These are phyloP conservation scores for Caenorhabditis wallacei DNA, from an alignment of 2,888 invertebrate genomes.

Conservation along the genomic window DNA sequence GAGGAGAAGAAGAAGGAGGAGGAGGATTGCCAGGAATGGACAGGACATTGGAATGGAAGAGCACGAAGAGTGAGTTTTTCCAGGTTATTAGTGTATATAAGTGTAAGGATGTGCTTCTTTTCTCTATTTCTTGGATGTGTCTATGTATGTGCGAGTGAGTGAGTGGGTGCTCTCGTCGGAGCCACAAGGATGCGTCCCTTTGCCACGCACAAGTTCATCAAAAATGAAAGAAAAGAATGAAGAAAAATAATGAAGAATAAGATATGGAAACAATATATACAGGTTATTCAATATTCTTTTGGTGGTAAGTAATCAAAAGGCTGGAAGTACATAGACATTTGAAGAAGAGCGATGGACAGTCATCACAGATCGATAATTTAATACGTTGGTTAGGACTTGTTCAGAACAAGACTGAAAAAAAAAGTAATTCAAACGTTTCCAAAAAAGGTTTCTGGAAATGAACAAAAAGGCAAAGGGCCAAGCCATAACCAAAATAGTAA, in stretches of 20 bases:
- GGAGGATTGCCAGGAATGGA: background rate
- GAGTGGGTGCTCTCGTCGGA: slow-evolving; percentile 28
- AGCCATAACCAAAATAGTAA: too few relatives aligned
- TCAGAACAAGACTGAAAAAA: too few relatives aligned
- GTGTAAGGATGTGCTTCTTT: slow-evolving; percentile 28
- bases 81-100: slow-evolving; percentile 60
- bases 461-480: too few relatives aligned
- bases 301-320: background rate
- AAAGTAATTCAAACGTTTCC: too few relatives aligned
- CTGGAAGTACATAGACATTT: background rate
- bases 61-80: slow-evolving; percentile 39
- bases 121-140: background rate
- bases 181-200: slow-evolving; percentile 17
- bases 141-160: slow-evolving; percentile 40
- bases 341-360: too few relatives aligned
- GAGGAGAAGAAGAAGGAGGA: background rate
- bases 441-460: too few relatives aligned
- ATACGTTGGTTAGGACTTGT: too few relatives aligned
- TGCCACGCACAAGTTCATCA: slow-evolving; percentile 51
- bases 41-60: slow-evolving; percentile 13
- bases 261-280: slow-evolving; percentile 16
- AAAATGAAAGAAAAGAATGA: slow-evolving; percentile 50
- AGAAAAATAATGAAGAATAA: slow-evolving; percentile 16
- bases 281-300: slow-evolving; percentile 7
- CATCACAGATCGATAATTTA: too few relatives aligned